A percentile compares a stretch with the other conserved stretches of the same genome.
These are phyloP conservation scores for Pseudonaja textilis DNA, from an alignment of 2,113 vertebrate genomes.

Conservation along the genomic window DNA sequence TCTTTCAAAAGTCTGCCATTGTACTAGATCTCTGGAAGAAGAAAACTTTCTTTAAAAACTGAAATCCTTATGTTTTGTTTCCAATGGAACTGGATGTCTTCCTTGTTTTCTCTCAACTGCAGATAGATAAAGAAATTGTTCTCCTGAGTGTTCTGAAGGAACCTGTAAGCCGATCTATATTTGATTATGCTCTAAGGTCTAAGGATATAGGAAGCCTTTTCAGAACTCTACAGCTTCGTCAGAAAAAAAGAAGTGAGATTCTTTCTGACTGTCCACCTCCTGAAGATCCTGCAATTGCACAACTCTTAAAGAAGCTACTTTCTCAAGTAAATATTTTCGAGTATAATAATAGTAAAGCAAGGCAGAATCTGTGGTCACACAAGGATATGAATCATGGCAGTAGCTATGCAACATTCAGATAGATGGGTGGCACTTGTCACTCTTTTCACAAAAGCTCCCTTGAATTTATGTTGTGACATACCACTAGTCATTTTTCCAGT, in stretches of 20 bases:
- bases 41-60: not conserved
- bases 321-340: constrained; percentile 81
- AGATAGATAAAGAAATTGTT: constrained; percentile 97
- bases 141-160: constrained; percentile 94
- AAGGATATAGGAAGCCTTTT: constrained; percentile 93
- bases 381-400: not conserved
- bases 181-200: constrained; percentile 93
- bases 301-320: constrained; percentile 93
- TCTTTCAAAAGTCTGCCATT: not conserved
- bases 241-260: constrained; percentile 85
- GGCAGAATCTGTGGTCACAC: not conserved
- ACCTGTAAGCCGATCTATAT: constrained; percentile 94
- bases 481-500: not conserved
- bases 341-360: not conserved
- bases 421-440: not conserved
- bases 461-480: not conserved
- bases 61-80: not conserved
- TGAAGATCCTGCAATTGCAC: constrained; percentile 89
- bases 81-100: not conserved
- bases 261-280: constrained; percentile 87
- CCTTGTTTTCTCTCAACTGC: constrained; percentile 44
- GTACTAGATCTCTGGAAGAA: not conserved
- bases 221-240: constrained; percentile 88
- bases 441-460: not conserved
- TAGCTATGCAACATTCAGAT: not conserved